A percentile compares a stretch with the other conserved stretches of the same genome.
Conservation (phyloP, 2,797 vertebrate genomes). For the Pangasius mekongensis region DNA sequence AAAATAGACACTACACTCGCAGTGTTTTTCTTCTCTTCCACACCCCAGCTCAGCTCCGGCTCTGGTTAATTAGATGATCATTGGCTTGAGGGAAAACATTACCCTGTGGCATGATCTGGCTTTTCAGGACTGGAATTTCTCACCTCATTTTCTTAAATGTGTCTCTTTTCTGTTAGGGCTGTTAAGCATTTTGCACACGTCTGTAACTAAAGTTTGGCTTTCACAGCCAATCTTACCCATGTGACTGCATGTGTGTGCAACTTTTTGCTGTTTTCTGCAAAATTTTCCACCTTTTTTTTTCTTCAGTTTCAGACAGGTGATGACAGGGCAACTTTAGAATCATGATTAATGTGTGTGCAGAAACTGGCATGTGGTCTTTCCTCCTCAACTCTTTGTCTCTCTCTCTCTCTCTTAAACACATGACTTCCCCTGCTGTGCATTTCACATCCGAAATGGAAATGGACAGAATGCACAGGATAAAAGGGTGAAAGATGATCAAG, state of each 20-base stretch:
- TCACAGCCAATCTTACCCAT: background rate
- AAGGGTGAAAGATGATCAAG: background rate
- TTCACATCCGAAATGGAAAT: background rate
- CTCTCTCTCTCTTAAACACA: background rate
- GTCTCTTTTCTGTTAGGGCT: background rate
- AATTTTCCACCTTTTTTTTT: background rate
- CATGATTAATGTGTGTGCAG: constrained; percentile 17
- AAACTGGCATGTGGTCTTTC: constrained; percentile 7
- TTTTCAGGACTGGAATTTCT: background rate
- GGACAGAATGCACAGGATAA: background rate
- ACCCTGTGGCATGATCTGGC: background rate
- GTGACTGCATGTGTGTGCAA: background rate
- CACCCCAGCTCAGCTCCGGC: background rate
- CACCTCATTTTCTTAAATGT: background rate
- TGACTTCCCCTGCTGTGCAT: background rate
- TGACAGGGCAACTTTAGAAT: background rate
- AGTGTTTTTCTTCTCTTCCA: background rate
- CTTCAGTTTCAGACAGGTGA: background rate
- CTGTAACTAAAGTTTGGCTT: background rate
- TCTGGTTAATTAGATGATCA: constrained; percentile 7
- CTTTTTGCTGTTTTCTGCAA: background rate
- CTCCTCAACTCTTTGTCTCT: too few species aligned
- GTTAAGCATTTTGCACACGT: background rate
- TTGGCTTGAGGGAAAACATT: background rate
- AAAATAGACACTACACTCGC: background rate